Conservation (phyloP, 2,797 vertebrate species). For the Luscinia megarhynchos region DNA sequence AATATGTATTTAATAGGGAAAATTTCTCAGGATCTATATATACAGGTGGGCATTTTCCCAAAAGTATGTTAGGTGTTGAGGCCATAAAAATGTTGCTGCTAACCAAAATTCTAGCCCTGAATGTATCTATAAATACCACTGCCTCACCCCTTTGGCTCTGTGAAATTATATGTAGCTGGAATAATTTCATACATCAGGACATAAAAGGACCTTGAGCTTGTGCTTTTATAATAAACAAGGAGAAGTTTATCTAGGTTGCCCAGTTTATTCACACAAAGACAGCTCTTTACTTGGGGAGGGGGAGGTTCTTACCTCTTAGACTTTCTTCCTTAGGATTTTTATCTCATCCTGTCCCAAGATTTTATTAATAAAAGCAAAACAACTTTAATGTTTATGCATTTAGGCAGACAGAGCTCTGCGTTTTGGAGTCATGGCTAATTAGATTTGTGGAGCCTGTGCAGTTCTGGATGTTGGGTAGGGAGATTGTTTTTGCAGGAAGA, state of each 20-base stretch:
- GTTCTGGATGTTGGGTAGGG: background rate
- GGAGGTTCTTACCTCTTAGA: background rate
- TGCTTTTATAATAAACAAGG: conserved; percentile 46
- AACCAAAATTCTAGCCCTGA: conserved; percentile 11
- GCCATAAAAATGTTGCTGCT: background rate
- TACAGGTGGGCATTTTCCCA: background rate
- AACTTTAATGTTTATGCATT: background rate
- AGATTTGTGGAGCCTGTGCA: background rate
- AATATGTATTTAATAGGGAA: background rate
- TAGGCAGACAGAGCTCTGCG: background rate
- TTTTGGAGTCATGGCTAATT: background rate
- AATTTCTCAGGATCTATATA: background rate
- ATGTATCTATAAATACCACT: background rate
- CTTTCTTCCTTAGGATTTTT: background rate
- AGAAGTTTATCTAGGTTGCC: conserved; percentile 8
- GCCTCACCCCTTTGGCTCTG: background rate
- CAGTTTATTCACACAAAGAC: background rate
- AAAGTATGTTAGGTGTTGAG: background rate
- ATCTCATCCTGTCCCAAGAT: background rate
- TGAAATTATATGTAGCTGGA: background rate
- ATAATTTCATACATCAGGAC: background rate
- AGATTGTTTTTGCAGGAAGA: background rate
- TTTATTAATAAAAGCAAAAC: conserved; percentile 11
- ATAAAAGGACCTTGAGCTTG: conserved; percentile 19
- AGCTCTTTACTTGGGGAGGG: background rate